These are phyloP conservation scores for Sprattus sprattus DNA, from an alignment of 2,113 vertebrate species.

Conservation along the genomic window DNA sequence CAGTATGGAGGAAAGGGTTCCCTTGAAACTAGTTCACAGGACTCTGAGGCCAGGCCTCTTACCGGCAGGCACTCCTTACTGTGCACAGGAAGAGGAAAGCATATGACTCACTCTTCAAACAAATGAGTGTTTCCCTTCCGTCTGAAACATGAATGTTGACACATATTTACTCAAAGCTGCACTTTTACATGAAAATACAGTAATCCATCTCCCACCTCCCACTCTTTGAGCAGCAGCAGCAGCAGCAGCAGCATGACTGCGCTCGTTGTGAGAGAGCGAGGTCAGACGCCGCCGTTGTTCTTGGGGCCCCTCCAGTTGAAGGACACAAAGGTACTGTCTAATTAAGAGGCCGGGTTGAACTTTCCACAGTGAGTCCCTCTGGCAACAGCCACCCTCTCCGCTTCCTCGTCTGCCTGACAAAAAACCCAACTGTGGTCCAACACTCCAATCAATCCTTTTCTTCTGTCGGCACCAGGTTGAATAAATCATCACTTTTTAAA, in stretches of 20 bases:
- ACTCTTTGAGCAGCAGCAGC: not conserved
- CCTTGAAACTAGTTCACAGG: not conserved
- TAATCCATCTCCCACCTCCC: not conserved
- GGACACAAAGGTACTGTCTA: conserved; percentile 20
- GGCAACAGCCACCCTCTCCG: conserved; percentile 8
- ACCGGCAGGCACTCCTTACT: not conserved
- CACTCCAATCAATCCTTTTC: not conserved
- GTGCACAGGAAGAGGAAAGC: not conserved
- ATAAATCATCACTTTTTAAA: conserved; percentile 1
- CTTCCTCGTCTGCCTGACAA: not conserved
- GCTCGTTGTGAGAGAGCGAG: not conserved
- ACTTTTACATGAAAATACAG: not conserved
- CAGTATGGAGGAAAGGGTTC: not conserved
- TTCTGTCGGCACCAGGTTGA: not conserved
- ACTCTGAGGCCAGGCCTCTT: not conserved
- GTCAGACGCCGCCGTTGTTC: not conserved
- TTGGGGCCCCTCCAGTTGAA: not conserved
- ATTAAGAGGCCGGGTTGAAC: conserved; percentile 25
- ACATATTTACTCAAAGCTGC: conserved; percentile 11
- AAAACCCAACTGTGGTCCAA: not conserved
- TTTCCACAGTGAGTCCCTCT: conserved; percentile 32
- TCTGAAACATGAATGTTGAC: conserved; percentile 22
- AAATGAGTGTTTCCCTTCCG: not conserved
- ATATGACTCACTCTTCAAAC: conserved; percentile 9
- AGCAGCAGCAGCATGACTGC: not conserved